These are phyloP conservation scores for Psilopsiagon aurifrons DNA, from an alignment of 2,113 vertebrate species.

Conservation along the genomic window DNA sequence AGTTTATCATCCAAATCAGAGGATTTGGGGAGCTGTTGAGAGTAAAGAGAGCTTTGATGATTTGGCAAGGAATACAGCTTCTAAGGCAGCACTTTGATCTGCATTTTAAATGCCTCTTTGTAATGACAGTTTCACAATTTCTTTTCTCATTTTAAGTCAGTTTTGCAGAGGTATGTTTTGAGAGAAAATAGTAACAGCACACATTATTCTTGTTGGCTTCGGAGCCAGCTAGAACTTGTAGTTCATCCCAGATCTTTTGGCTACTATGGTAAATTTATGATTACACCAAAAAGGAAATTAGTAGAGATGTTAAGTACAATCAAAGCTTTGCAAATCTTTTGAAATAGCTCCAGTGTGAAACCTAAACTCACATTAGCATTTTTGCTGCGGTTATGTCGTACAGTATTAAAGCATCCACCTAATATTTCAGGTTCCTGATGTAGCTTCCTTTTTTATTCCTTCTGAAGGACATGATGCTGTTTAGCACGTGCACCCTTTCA, in stretches of 20 bases:
- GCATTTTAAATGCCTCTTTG: conserved; percentile 64
- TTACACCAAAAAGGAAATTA: conserved; percentile 59
- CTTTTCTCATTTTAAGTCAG: conserved; percentile 8
- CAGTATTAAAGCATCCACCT: background rate
- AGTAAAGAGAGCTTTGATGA: conserved; percentile 47
- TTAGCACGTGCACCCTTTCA: background rate
- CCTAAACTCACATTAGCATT: conserved; percentile 8
- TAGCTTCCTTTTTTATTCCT: background rate
- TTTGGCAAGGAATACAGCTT: conserved; percentile 37
- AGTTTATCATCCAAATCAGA: conserved; percentile 25
- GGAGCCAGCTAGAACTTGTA: conserved; percentile 58
- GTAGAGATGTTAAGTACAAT: conserved; percentile 60
- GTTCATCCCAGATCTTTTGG: conserved; percentile 61
- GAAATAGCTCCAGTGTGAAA: conserved; percentile 42
- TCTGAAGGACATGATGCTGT: background rate
- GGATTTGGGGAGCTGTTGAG: conserved; percentile 35
- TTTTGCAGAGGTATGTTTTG: conserved; percentile 22
- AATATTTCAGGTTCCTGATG: background rate
- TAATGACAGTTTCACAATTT: conserved; percentile 44
- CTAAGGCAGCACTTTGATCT: conserved; percentile 39
- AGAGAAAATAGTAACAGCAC: conserved; percentile 56
- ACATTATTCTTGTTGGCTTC: background rate
- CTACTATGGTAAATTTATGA: conserved; percentile 37
- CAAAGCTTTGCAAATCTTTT: conserved; percentile 55
- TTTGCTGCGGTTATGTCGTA: background rate